These are phyloP conservation scores for Anadara kagoshimensis DNA, from an alignment of 1,140 invertebrate species.

Conservation along the genomic window DNA sequence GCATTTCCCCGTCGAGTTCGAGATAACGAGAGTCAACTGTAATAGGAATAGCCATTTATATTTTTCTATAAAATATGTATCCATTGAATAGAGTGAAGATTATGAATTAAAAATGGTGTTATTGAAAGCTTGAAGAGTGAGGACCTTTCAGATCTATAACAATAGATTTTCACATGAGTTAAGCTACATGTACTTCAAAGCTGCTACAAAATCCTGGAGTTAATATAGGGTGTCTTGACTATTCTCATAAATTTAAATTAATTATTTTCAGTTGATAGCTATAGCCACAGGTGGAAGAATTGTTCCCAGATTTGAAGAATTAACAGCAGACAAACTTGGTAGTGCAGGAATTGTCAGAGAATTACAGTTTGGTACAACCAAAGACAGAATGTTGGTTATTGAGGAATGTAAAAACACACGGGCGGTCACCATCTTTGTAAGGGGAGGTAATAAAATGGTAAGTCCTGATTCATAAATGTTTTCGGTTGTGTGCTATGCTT, in stretches of 20 bases:
- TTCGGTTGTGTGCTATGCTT: neutral
- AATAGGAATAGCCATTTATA: too few relatives aligned
- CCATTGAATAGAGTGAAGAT: too few relatives aligned
- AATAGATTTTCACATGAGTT: too few relatives aligned
- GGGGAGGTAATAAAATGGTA: constrained; percentile 98
- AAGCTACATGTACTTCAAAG: too few relatives aligned
- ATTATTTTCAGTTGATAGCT: constrained; percentile 86
- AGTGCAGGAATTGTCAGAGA: constrained; percentile 94
- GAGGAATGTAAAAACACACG: constrained; percentile 98
- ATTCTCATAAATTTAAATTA: neutral
- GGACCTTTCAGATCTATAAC: too few relatives aligned
- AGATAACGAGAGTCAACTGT: too few relatives aligned
- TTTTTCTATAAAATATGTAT: too few relatives aligned
- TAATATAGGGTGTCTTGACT: too few relatives aligned
- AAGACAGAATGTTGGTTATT: constrained; percentile 98
- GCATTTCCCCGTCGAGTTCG: too few relatives aligned
- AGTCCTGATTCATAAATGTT: constrained; percentile 23
- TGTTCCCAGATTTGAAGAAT: constrained; percentile 91
- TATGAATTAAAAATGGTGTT: too few relatives aligned
- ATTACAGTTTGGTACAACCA: constrained; percentile 95
- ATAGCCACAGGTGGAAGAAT: constrained; percentile 99
- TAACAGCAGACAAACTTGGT: constrained; percentile 95
- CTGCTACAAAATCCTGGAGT: too few relatives aligned
- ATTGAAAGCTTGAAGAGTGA: too few relatives aligned
- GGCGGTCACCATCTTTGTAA: constrained; percentile 97